These are phyloP conservation scores for Scalopus aquaticus DNA, from an alignment of 2,113 vertebrate genomes.

Conservation along the genomic window DNA sequence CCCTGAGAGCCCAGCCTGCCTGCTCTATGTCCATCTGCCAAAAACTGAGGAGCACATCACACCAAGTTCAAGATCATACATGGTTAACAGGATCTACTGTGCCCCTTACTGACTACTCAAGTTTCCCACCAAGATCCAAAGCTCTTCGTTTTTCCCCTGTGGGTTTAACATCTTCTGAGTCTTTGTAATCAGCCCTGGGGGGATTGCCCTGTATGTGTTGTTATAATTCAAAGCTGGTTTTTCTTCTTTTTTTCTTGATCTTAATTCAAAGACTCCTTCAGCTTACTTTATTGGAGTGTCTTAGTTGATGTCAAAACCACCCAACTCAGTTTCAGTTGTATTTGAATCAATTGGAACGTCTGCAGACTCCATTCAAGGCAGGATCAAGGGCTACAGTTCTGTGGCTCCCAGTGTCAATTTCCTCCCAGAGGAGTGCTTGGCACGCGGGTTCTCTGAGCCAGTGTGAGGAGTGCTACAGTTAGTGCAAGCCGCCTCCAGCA, in stretches of 20 bases:
- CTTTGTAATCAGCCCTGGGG: not conserved
- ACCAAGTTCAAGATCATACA: not conserved
- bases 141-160: not conserved
- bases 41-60: not conserved
- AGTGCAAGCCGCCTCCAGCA: not conserved
- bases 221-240: not conserved
- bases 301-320: conserved; percentile 73
- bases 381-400: conserved; percentile 55
- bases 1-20: not conserved
- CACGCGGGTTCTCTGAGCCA: not conserved
- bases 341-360: conserved; percentile 63
- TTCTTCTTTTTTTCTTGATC: not conserved
- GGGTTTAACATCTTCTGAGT: not conserved
- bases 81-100: not conserved
- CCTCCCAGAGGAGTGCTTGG: conserved; percentile 63
- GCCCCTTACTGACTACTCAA: not conserved
- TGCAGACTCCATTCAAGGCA: conserved; percentile 69
- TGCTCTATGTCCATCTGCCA: not conserved
- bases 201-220: not conserved
- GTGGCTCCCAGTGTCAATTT: conserved; percentile 58
- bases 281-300: conserved; percentile 57
- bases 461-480: not conserved
- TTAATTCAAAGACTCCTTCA: conserved; percentile 66
- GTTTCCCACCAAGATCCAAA: not conserved
- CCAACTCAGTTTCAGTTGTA: conserved; percentile 44